Evolutionary conservation across 2,797 vertebrate species (phyloP).

Genomic region (Danio albolineatus): DNA sequence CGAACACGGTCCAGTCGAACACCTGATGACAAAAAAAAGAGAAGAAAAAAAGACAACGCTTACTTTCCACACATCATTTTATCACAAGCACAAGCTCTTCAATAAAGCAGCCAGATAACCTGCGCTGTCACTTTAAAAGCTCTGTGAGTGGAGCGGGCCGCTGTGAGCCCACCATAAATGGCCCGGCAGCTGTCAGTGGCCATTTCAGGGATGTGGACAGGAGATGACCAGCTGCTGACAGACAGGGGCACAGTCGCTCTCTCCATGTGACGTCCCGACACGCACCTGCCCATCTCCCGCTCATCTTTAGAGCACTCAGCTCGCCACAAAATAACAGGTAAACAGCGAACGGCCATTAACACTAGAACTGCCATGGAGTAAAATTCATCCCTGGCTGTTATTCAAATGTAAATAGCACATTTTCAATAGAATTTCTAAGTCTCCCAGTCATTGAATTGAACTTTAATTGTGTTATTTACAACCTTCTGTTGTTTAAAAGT

Average conservation of each 20-base stretch:
- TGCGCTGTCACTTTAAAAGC: slow-evolving; percentile 57
- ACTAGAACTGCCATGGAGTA: no score
- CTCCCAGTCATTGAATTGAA: no score
- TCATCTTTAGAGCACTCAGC: slow-evolving; percentile 34
- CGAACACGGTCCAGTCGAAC: slow-evolving; percentile 98
- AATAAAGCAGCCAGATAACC: slow-evolving; percentile 23
- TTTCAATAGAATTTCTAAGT: no score
- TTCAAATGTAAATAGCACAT: no score
- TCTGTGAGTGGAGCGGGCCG: slow-evolving; percentile 24
- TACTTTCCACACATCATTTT: slow-evolving; percentile 2
- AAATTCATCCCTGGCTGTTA: no score
- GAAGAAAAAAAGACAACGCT: slow-evolving; percentile 11
- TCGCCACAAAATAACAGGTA: slow-evolving; percentile 41
- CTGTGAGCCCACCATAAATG: slow-evolving; percentile 43
- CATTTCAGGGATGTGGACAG: slow-evolving; percentile 60
- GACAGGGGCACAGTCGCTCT: slow-evolving; percentile 57
- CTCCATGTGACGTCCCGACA: slow-evolving; percentile 58
- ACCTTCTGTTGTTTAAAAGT: no score
- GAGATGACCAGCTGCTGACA: slow-evolving; percentile 65
- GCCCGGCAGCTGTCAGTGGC: slow-evolving; percentile 61
- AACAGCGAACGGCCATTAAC: slow-evolving; percentile 22
- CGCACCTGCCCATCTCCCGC: slow-evolving; percentile 56
- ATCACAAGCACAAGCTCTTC: slow-evolving; percentile 21
- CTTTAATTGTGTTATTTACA: no score
- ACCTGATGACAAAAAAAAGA: slow-evolving; percentile 73